These are phyloP conservation scores for Petromus typicus DNA, from an alignment of 2,113 vertebrate genomes.

Conservation along the genomic window DNA sequence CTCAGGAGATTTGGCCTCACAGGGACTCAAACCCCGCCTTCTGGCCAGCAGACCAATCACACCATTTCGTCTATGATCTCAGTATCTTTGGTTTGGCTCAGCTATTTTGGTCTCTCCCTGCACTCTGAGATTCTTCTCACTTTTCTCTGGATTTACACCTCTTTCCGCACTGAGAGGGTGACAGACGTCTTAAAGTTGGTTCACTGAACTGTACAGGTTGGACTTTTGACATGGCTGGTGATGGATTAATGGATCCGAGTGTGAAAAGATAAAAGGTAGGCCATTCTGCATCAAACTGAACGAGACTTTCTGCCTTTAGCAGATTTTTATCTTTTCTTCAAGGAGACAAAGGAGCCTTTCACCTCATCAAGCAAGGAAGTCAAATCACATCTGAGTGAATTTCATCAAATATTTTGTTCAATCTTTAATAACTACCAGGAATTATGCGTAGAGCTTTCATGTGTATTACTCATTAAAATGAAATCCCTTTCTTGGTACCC, in stretches of 20 bases:
- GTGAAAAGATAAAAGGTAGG: conserved; percentile 60
- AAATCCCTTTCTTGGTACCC: conserved; percentile 7
- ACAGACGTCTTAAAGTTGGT: conserved; percentile 69
- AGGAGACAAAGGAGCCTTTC: background rate
- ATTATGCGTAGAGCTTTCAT: conserved; percentile 13
- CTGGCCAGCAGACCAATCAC: conserved; percentile 31
- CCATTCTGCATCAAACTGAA: conserved; percentile 59
- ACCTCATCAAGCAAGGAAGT: conserved; percentile 46
- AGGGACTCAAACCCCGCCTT: conserved; percentile 37
- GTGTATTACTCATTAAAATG: conserved; percentile 23
- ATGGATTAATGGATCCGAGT: conserved; percentile 67
- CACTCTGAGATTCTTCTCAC: conserved; percentile 68
- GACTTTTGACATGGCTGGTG: conserved; percentile 28
- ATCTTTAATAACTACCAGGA: background rate
- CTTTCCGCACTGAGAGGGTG: conserved; percentile 69
- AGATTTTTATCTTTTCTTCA: conserved; percentile 37
- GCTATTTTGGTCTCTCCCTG: conserved; percentile 69
- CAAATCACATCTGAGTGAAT: conserved; percentile 31
- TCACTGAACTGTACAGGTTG: conserved; percentile 71
- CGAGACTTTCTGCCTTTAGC: conserved; percentile 32
- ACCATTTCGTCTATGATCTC: background rate
- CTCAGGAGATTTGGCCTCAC: conserved; percentile 42
- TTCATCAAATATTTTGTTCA: conserved; percentile 45
- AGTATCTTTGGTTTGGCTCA: conserved; percentile 25
- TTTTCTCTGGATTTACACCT: conserved; percentile 73